Evolutionary conservation across 1,140 invertebrate species (phyloP), one percentile per base, ranked within the genome.

Genomic region (Bombus vancouverensis): DNA sequence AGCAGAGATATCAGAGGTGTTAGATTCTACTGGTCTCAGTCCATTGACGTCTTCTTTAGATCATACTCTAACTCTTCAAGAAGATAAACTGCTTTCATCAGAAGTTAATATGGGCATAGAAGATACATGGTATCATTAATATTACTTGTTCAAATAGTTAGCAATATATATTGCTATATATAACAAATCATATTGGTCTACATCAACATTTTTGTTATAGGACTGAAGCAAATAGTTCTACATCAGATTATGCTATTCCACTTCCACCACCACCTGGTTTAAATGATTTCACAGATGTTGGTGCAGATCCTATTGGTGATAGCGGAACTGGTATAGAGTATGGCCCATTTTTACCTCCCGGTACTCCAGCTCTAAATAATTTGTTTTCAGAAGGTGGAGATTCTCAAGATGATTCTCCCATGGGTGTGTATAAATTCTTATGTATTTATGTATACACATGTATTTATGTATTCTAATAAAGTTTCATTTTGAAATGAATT

Each of bases 101-200:
- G 92, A 94, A 73, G 92, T 91, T 82, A 95, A 92, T 85, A 95
- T 95, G 94, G 94, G 95, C 82, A 93, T 95, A 82, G 95, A 95
- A 91, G 94, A 95, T 88, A 94, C 93, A 85, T 95, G 95, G 95
- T 95, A 90, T 62, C 13, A 78, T 68, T 12, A 53, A 59, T 81
- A 71, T 72, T 32, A 65, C 59, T 71, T 85, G 6, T 78, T 53
- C 15, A 59, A 82, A 28, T 82, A 15, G 22, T 57, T 22, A 73
- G 13, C 37, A 66, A 25, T 71, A 68, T 28, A 70, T 66, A 3
- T 39, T 15, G 44, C 13, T 28, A 57, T 70, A 5, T 39, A 81
- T 37, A 47, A 47, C 65, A 39, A 59, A 34, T 86, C 71, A 37
- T 37, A 28, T 32, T 57, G 39, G 18, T 77, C 18, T 59, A 74